A percentile compares a stretch with the other conserved stretches of the same genome.
Evolutionary conservation across 2,888 invertebrate species (phyloP).

Genomic region (Drosophila merina): DNA sequence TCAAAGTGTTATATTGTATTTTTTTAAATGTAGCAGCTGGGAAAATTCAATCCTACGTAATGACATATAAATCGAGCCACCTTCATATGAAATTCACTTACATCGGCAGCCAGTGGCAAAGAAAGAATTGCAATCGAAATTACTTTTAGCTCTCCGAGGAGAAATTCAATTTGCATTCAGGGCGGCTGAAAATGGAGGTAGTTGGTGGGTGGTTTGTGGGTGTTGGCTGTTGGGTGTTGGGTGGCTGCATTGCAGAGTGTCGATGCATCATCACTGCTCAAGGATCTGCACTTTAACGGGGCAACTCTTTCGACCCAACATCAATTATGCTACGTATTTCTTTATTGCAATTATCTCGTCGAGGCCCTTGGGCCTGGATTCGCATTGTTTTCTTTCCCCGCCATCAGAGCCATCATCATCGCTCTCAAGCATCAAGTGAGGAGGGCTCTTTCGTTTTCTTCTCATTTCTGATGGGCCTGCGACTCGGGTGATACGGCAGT

Average conservation of each 20-base stretch:
- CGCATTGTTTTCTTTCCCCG: constrained; percentile 53
- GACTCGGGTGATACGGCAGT: constrained; percentile 59
- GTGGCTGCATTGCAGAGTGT: constrained; percentile 4
- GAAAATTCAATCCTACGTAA: constrained; percentile 47
- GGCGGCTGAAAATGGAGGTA: constrained; percentile 13
- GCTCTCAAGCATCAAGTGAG: constrained; percentile 2
- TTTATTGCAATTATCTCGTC: constrained; percentile 72
- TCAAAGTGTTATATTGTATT: background rate
- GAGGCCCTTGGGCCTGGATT: constrained; percentile 15
- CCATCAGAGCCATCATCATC: constrained; percentile 2
- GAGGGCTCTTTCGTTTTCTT: constrained; percentile 16
- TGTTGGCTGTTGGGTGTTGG: background rate
- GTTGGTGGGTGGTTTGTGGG: background rate
- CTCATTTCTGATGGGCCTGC: constrained; percentile 47
- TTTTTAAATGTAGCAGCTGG: constrained; percentile 21
- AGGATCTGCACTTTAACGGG: constrained; percentile 23
- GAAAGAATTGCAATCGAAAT: constrained; percentile 46
- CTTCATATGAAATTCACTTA: constrained; percentile 59
- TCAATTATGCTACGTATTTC: constrained; percentile 52
- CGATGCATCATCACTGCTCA: constrained; percentile 37
- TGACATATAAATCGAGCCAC: constrained; percentile 49
- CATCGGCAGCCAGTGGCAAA: constrained; percentile 28
- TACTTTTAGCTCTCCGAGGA: constrained; percentile 41
- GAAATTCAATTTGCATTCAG: constrained; percentile 57
- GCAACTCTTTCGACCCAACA: background rate